These are phyloP conservation scores for Myathropa florea DNA, from an alignment of 2,888 invertebrate genomes.

Conservation along the genomic window DNA sequence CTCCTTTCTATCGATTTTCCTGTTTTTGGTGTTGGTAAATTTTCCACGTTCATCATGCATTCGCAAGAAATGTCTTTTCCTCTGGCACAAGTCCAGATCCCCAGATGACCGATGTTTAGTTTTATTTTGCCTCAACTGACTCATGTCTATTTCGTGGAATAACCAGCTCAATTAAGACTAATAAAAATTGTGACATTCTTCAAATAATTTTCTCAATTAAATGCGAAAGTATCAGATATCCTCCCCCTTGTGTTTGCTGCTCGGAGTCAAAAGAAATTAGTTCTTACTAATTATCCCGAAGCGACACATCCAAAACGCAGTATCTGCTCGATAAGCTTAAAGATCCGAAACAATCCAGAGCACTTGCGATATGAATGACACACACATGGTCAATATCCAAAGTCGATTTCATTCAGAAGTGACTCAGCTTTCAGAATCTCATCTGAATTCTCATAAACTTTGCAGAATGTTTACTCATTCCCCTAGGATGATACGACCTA, in stretches of 20 bases:
- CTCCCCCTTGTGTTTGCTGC: not conserved
- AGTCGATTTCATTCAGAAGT: slow-evolving; percentile 7
- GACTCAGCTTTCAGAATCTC: slow-evolving; percentile 32
- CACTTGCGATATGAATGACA: slow-evolving; percentile 2
- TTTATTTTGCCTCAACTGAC: not conserved
- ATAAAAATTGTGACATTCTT: slow-evolving; percentile 17
- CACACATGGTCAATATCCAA: slow-evolving; percentile 24
- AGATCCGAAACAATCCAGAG: not conserved
- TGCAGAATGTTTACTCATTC: slow-evolving; percentile 22
- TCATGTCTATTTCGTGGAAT: not conserved
- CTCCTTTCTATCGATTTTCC: too few relatives aligned
- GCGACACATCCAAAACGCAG: too few relatives aligned
- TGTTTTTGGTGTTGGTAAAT: too few relatives aligned
- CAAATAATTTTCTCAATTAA: slow-evolving; percentile 28
- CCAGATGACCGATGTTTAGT: not conserved
- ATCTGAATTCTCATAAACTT: slow-evolving; percentile 33
- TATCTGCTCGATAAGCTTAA: too few relatives aligned
- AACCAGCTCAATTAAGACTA: slow-evolving; percentile 12
- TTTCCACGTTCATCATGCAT: too few relatives aligned
- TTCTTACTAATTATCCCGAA: slow-evolving; percentile 16
- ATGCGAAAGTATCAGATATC: not conserved
- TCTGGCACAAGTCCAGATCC: not conserved
- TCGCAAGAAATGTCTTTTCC: not conserved
- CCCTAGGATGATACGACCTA: slow-evolving; percentile 4
- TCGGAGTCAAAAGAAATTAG: not conserved